Evolutionary conservation across 2,797 vertebrate species (phyloP).

Genomic region (Notolepis coatsorum): DNA sequence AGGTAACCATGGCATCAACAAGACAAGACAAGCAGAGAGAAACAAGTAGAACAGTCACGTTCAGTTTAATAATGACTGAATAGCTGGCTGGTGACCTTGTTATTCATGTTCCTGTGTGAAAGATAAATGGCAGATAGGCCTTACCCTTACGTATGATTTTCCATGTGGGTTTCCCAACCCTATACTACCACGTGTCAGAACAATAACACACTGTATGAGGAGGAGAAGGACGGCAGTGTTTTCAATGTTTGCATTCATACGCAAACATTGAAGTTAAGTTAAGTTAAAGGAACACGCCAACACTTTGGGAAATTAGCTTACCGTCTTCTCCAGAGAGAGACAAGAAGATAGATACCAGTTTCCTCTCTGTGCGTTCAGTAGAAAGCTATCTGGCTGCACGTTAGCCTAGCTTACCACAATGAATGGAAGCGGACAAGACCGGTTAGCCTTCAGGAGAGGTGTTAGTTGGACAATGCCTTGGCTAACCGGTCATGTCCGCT

Average conservation of each 20-base stretch:
- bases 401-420: too few species aligned
- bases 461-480: too few species aligned
- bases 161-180: conserved; percentile 9
- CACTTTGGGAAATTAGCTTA: too few species aligned
- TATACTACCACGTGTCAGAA: conserved; percentile 3
- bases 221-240: background rate
- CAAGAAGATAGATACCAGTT: too few species aligned
- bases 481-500: too few species aligned
- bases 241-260: conserved; percentile 2
- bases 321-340: too few species aligned
- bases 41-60: conserved; percentile 22
- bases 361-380: too few species aligned
- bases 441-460: too few species aligned
- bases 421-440: too few species aligned
- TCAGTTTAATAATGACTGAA: conserved; percentile 36
- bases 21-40: conserved; percentile 28
- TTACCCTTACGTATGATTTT: conserved; percentile 27
- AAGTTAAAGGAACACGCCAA: too few species aligned
- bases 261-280: background rate
- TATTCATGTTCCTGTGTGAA: conserved; percentile 6
- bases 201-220: conserved; percentile 11
- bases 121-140: conserved; percentile 4
- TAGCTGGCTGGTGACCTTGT: background rate
- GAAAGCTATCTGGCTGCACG: too few species aligned
- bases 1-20: conserved; percentile 26